Percentiles rank a stretch among this genome's conserved stretches.
Evolutionary conservation across 2,888 invertebrate species (phyloP).

Genomic region (Steinernema carpocapsae): DNA sequence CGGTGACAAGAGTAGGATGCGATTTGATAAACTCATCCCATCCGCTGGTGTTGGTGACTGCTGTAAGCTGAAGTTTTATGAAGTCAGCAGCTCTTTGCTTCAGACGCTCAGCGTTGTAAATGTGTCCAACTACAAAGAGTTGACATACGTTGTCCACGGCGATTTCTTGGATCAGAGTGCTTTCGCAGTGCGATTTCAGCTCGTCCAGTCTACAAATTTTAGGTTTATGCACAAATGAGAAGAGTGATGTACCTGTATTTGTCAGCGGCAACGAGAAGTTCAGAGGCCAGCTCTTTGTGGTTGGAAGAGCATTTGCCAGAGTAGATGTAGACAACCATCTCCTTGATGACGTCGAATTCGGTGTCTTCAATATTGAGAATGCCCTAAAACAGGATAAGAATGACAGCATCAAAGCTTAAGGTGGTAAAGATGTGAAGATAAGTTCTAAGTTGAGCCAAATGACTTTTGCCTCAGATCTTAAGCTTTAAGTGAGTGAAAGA

Average conservation of each 20-base stretch:
- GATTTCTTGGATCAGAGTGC: slow-evolving; percentile 58
- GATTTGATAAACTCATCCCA: slow-evolving; percentile 58
- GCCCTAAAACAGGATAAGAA: background rate
- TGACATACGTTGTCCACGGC: slow-evolving; percentile 66
- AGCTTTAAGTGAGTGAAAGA: too few species aligned
- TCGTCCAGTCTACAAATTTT: slow-evolving; percentile 60
- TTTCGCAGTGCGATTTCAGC: slow-evolving; percentile 62
- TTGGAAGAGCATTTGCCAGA: slow-evolving; percentile 61
- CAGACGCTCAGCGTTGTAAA: slow-evolving; percentile 59
- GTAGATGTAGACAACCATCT: slow-evolving; percentile 68
- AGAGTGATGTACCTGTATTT: slow-evolving; percentile 59
- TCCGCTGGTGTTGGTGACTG: slow-evolving; percentile 51
- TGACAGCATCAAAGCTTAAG: background rate
- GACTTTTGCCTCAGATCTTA: too few species aligned
- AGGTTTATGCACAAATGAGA: too few species aligned
- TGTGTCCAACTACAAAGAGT: slow-evolving; percentile 66
- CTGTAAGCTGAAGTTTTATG: slow-evolving; percentile 44
- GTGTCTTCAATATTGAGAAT: slow-evolving; percentile 64
- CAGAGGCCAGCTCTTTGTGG: slow-evolving; percentile 64
- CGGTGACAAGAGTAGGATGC: slow-evolving; percentile 65
- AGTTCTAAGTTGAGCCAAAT: too few species aligned
- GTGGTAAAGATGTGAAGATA: background rate
- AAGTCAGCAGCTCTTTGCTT: slow-evolving; percentile 62
- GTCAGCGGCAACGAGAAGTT: slow-evolving; percentile 68
- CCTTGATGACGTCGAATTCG: slow-evolving; percentile 66